phyloP scores from a whole-genome alignment of 2,888 invertebrate species.

The Elmis aenea region DNA sequence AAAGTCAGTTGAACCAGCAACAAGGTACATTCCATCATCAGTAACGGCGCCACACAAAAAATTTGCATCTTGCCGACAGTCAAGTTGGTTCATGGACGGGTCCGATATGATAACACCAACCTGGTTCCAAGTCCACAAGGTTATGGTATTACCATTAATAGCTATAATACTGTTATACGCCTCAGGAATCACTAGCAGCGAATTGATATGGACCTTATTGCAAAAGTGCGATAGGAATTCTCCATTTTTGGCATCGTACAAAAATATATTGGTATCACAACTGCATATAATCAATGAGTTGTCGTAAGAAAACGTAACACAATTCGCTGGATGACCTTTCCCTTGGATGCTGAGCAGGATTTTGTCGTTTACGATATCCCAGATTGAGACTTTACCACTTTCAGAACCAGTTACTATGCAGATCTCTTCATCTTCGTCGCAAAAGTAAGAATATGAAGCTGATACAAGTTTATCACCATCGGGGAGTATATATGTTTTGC shows the following conservation, averaged over 20 bases:
- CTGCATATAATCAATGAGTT: slow-evolving; percentile 27
- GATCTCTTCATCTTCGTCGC: slow-evolving; percentile 17
- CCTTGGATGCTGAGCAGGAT: slow-evolving; percentile 12
- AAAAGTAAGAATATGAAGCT: slow-evolving; percentile 27
- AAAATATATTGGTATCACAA: slow-evolving; percentile 22
- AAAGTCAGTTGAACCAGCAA: slow-evolving; percentile 43
- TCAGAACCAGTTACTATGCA: slow-evolving; percentile 26
- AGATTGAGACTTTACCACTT: slow-evolving; percentile 24
- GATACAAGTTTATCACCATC: slow-evolving; percentile 27
- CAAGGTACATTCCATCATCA: slow-evolving; percentile 44
- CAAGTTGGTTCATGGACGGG: slow-evolving; percentile 12
- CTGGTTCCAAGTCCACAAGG: slow-evolving; percentile 24
- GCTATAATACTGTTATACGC: slow-evolving; percentile 21
- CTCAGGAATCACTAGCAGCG: slow-evolving; percentile 25
- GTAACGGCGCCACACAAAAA: slow-evolving; percentile 44
- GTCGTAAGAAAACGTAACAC: slow-evolving; percentile 29
- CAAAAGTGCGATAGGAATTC: slow-evolving; percentile 25
- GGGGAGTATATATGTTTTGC: slow-evolving; percentile 18
- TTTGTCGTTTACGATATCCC: slow-evolving; percentile 18
- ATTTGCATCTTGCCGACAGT: slow-evolving; percentile 21
- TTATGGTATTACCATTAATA: slow-evolving; percentile 21
- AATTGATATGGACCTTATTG: slow-evolving; percentile 20
- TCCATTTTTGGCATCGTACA: slow-evolving; percentile 24
- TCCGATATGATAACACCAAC: slow-evolving; percentile 5
- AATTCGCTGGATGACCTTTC: slow-evolving; percentile 17